Base-by-base conservation (phyloP, 2,888 invertebrate species). In the Lochmaea crataegi region DNA sequence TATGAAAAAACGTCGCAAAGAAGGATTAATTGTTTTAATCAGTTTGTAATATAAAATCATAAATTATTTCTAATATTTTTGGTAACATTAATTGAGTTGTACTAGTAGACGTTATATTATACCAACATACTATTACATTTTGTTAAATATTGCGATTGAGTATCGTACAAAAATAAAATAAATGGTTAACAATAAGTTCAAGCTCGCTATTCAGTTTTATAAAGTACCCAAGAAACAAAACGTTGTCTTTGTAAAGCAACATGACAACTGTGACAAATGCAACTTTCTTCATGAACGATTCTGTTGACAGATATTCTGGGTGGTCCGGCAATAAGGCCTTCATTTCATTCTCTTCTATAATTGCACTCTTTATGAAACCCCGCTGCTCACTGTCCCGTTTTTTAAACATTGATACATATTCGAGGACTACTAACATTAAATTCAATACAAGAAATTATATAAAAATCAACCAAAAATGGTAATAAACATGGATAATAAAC, bases 291-390 rank as follows among this genome's bases (percentile, higher is more conserved):
- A 58, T 71, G 71, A 75, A 76, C 73, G 58, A 73, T 76, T 66
- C 66, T 68, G 77, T 73, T 75, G 77, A 77, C 76, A 76, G 73
- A 68, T 71, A 53, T 73, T 71, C 77, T 78, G 79, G 79, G 79
- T 79, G 79, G 79, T 79, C 79, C 69, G 74, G 67, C 74, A 71
- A 74, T 75, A 69, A 73, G 64, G 66, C 76, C 61, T 75, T 69
- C 77, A 18, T 16, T 61, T 61, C 7, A 41, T 73, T 58, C 74
- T 45, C 76, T 67, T 69, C 75, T 76, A 69, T 70, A 76, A 68
- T 41, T 64, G 58, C 68, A 56, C 60, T 66, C 71, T 65, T 65
- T 68, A 71, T 51, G 68, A 71, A 74, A 71, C 68, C 74, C 71
- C 70, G 51, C 16, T 53, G 51, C 16, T 16, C 51, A n/a, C 16